phyloP scores from a whole-genome alignment of 2,113 vertebrate species.

The Rhinoptilus africanus region DNA sequence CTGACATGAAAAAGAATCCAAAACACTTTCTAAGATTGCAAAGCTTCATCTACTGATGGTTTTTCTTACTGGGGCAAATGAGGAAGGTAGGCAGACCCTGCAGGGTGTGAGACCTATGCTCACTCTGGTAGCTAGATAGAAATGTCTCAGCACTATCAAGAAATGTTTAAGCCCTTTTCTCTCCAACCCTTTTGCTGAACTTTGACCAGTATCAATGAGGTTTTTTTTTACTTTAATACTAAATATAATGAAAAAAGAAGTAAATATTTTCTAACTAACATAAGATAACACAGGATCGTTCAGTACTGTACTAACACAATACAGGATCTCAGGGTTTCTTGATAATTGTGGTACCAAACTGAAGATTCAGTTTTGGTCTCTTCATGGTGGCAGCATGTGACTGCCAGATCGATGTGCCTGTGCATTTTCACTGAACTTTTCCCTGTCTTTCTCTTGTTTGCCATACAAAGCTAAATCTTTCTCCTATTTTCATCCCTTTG shows the following conservation, averaged over 20 bases:
- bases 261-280: neutral
- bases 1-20: neutral
- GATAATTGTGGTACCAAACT: neutral
- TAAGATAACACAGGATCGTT: neutral
- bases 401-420: neutral
- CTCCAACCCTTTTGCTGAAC: neutral
- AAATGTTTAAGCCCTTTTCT: neutral
- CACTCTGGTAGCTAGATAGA: neutral
- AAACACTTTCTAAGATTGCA: neutral
- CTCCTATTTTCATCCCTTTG: neutral
- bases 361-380: neutral
- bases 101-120: neutral
- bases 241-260: neutral
- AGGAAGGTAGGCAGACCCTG: neutral
- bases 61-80: neutral
- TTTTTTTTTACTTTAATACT: neutral
- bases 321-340: neutral
- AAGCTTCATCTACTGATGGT: neutral
- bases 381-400: neutral
- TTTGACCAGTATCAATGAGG: neutral
- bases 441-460: neutral
- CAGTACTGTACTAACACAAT: neutral
- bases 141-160: neutral
- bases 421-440: neutral
- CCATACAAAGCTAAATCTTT: neutral